phyloP scores from a whole-genome alignment of 2,888 invertebrate genomes.

The Mythimna lalbum region DNA sequence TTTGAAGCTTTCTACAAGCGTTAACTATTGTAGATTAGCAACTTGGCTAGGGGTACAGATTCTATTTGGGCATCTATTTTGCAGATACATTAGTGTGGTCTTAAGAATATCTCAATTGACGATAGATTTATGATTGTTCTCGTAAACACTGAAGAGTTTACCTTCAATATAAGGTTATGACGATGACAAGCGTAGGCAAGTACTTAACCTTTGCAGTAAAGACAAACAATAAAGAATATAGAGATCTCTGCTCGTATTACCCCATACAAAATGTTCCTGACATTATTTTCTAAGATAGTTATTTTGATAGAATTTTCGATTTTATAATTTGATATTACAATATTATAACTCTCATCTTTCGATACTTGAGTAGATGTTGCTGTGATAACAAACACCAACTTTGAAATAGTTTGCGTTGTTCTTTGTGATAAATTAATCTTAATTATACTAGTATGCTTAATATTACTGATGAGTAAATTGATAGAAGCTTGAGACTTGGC shows the following conservation, averaged over 20 bases:
- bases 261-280: constrained; percentile 29
- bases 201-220: constrained; percentile 49
- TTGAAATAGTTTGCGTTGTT: neutral
- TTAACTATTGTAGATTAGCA: too few species aligned
- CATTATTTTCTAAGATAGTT: constrained; percentile 15
- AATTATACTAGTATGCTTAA: neutral
- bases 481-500: too few species aligned
- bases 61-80: neutral
- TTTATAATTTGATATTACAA: neutral
- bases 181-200: constrained; percentile 26
- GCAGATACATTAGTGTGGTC: neutral
- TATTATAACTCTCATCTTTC: neutral
- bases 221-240: constrained; percentile 38
- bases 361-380: too few species aligned
- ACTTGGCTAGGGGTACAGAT: too few species aligned
- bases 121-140: neutral
- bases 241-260: constrained; percentile 18
- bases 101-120: neutral
- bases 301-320: constrained; percentile 8
- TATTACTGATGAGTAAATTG: too few species aligned
- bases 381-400: constrained; percentile 10
- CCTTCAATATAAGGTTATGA: constrained; percentile 47
- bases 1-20: too few species aligned
- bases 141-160: neutral
- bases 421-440: neutral